Percentiles rank a stretch among this genome's conserved stretches.
Conservation (phyloP, 1,140 invertebrate genomes). For the Brachionus sp. region DNA sequence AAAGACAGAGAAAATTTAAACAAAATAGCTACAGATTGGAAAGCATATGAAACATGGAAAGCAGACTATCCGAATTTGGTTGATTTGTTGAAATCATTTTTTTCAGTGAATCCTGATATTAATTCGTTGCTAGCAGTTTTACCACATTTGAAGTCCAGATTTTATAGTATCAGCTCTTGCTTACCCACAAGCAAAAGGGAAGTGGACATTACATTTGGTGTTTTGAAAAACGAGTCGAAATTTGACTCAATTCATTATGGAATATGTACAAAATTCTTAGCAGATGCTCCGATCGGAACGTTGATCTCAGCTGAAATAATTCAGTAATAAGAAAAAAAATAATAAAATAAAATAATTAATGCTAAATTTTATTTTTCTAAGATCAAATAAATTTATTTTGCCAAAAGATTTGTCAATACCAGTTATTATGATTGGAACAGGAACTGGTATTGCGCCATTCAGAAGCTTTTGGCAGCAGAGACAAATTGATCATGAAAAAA, state of each 20-base stretch:
- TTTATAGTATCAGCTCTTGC: conserved; percentile 89
- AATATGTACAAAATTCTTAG: conserved; percentile 85
- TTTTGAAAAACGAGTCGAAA: conserved; percentile 79
- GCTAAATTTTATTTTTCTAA: conserved; percentile 49
- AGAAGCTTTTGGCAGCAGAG: conserved; percentile 17
- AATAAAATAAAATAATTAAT: conserved; percentile 54
- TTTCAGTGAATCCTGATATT: conserved; percentile 78
- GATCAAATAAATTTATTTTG: conserved; percentile 49
- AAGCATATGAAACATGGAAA: conserved; percentile 79
- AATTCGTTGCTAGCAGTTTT: conserved; percentile 77
- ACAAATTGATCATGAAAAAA: background rate
- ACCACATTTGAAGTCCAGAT: conserved; percentile 80
- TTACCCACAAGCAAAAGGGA: conserved; percentile 67
- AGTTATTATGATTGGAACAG: conserved; percentile 26
- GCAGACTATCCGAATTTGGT: conserved; percentile 86
- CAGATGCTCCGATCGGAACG: conserved; percentile 55
- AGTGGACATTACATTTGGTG: conserved; percentile 84
- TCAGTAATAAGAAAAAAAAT: conserved; percentile 73
- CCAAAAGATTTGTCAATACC: conserved; percentile 13
- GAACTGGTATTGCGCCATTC: conserved; percentile 40
- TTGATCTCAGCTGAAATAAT: conserved; percentile 68
- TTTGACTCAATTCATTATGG: conserved; percentile 71
- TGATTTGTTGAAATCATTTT: conserved; percentile 88
- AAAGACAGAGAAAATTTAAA: conserved; percentile 73
- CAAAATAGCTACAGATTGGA: conserved; percentile 59